Percentiles rank a stretch among this genome's conserved stretches.
Conservation (phyloP, 2,797 vertebrate species). For the Clarias laeviceps region DNA sequence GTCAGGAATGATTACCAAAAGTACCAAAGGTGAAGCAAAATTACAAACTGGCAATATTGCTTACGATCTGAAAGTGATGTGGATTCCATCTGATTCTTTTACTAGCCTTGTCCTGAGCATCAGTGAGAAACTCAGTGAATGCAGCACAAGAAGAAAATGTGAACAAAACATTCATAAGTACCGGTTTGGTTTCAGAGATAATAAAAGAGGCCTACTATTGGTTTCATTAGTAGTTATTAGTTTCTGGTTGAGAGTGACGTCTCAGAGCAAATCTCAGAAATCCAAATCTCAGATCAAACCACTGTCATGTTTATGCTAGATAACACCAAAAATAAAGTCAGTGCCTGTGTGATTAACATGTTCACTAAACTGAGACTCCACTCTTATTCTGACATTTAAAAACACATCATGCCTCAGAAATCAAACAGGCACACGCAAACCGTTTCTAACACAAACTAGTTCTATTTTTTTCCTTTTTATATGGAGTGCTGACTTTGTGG, state of each 20-base stretch:
- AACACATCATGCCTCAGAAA: neutral
- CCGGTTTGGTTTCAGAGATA: neutral
- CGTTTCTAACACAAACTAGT: neutral
- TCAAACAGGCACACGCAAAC: neutral
- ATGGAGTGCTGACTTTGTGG: neutral
- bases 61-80: neutral
- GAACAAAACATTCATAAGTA: neutral
- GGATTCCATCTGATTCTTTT: neutral
- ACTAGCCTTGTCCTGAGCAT: too few relatives aligned
- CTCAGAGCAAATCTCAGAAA: neutral
- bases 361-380: neutral
- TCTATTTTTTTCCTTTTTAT: neutral
- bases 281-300: neutral
- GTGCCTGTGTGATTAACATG: neutral
- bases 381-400: neutral
- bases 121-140: neutral
- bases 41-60: neutral
- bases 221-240: too few relatives aligned
- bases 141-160: too few relatives aligned
- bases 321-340: neutral
- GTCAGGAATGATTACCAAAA: constrained; percentile 17
- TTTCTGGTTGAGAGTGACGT: neutral
- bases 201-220: neutral
- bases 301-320: neutral
- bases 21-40: neutral